phyloP scores from a whole-genome alignment of 2,113 vertebrate genomes.

The Brienomyrus brachyistius region DNA sequence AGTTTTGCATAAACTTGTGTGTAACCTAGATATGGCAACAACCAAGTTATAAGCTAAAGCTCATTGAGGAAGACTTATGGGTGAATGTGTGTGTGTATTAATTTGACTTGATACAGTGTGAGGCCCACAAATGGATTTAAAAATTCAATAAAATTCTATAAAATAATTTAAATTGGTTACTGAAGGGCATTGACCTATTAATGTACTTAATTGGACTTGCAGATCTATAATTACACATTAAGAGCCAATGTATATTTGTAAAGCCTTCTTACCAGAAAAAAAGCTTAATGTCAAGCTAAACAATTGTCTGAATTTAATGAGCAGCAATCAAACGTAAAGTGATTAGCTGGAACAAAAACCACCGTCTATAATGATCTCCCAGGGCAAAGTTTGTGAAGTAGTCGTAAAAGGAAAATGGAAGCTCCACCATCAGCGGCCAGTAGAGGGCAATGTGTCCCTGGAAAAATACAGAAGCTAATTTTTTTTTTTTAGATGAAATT shows the following conservation, averaged over 20 bases:
- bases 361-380: not conserved
- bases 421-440: not conserved
- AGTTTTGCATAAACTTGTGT: not conserved
- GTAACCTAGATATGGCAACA: not conserved
- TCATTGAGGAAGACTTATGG: not conserved
- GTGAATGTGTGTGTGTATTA: not conserved
- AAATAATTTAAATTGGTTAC: not conserved
- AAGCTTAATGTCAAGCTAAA: not conserved
- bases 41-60: not conserved
- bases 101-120: not conserved
- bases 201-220: not conserved
- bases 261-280: not conserved
- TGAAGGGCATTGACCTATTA: not conserved
- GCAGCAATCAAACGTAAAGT: not conserved
- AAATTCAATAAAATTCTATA: not conserved
- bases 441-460: not conserved
- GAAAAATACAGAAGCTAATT: not conserved
- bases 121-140: not conserved
- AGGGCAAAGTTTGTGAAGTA: not conserved
- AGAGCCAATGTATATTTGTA: not conserved
- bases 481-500: not conserved
- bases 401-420: not conserved
- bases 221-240: not conserved
- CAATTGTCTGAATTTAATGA: not conserved
- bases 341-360: not conserved